Evolutionary conservation across 2,797 vertebrate genomes (phyloP).

Genomic region (Serranus cabrilla): DNA sequence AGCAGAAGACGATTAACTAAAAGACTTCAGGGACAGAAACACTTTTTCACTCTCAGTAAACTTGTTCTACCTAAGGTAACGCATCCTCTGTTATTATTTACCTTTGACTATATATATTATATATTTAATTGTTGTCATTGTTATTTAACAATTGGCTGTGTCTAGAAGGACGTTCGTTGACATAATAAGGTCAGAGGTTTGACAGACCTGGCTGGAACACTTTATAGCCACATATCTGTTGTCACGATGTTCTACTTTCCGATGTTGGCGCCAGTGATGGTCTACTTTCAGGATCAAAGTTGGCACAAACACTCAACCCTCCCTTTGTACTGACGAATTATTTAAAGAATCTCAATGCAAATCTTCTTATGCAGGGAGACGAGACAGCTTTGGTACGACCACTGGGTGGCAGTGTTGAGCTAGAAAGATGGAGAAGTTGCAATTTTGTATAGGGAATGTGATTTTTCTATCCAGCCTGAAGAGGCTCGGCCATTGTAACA

Average conservation of each 20-base stretch:
- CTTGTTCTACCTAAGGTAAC: not conserved
- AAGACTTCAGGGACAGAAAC: conserved; percentile 35
- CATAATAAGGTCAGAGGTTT: conserved; percentile 3
- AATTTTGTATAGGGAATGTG: too few species aligned
- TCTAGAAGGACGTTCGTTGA: not conserved
- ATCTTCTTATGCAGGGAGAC: too few species aligned
- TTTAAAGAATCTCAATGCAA: too few species aligned
- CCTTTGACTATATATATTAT: not conserved
- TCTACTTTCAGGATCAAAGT: not conserved
- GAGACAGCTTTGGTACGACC: too few species aligned
- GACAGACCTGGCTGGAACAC: conserved; percentile 7
- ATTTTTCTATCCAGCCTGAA: too few species aligned
- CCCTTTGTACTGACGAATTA: not conserved
- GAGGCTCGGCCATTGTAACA: too few species aligned
- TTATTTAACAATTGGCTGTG: not conserved
- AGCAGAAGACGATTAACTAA: conserved; percentile 37
- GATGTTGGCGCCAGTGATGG: not conserved
- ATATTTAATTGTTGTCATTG: not conserved
- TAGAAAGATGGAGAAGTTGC: too few species aligned
- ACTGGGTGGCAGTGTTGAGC: conserved; percentile 89
- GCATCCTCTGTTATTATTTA: not conserved
- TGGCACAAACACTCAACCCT: conserved; percentile 3
- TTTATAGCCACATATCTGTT: conserved; percentile 7
- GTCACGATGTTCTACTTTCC: not conserved
- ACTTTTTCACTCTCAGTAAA: conserved; percentile 46